A percentile compares a stretch with the other conserved stretches of the same genome.
Conservation (phyloP, 2,888 invertebrate genomes). For the Oligia fasciuncula region DNA sequence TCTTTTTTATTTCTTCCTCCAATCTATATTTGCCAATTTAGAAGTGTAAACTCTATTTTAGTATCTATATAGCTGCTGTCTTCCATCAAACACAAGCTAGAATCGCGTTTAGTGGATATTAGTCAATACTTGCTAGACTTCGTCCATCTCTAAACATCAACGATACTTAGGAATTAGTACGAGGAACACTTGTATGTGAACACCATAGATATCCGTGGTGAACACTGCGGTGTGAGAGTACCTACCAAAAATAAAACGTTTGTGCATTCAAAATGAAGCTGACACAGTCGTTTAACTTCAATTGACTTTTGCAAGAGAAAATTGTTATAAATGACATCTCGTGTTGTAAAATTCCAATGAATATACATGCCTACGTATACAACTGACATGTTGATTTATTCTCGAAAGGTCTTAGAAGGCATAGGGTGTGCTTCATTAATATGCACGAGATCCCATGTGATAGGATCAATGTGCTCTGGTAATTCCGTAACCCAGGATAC, state of each 20-base stretch:
- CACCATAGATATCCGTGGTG: too few relatives aligned
- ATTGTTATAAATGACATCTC: conserved; percentile 27
- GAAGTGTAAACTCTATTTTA: conserved; percentile 7
- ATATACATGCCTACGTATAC: neutral
- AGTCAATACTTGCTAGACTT: neutral
- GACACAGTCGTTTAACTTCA: conserved; percentile 18
- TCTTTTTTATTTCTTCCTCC: neutral
- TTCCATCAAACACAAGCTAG: neutral
- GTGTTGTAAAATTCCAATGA: neutral
- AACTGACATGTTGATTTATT: conserved; percentile 11
- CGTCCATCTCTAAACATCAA: neutral
- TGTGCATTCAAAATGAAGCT: conserved; percentile 12
- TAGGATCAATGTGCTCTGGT: conserved; percentile 19
- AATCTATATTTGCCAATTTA: neutral
- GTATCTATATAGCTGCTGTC: neutral
- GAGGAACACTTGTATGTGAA: neutral
- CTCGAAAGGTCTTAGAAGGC: conserved; percentile 34
- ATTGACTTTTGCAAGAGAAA: conserved; percentile 21
- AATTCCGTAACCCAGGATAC: conserved; percentile 21
- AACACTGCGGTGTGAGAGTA: too few relatives aligned
- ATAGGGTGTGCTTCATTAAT: conserved; percentile 26
- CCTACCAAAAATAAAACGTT: conserved; percentile 17
- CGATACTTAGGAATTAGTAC: conserved; percentile 1
- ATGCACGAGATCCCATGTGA: conserved; percentile 33
- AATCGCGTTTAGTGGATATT: neutral